Conservation (phyloP, 64 coral and sea anemone species). For the Pachyseris speciosa region DNA sequence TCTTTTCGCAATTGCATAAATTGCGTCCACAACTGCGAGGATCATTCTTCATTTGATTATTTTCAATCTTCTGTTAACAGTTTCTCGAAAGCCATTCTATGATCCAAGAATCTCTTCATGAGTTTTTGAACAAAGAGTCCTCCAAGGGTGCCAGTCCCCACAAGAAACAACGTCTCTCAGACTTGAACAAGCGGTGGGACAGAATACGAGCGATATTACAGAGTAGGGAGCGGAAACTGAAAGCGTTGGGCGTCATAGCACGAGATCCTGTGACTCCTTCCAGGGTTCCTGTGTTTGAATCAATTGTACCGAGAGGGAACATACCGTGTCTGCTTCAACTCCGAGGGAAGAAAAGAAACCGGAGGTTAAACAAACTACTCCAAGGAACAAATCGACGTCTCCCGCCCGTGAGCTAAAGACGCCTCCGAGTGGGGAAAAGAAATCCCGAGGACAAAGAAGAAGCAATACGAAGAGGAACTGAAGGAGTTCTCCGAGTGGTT, state of each 20-base stretch:
- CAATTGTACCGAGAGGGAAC: slow-evolving; percentile 37
- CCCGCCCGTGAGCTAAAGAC: slow-evolving; percentile 51
- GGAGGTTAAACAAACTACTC: neutral
- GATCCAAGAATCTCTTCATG: slow-evolving; percentile 77
- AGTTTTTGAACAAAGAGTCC: slow-evolving; percentile 73
- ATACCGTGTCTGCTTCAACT: slow-evolving; percentile 51
- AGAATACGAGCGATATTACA: slow-evolving; percentile 73
- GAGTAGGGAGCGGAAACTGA: slow-evolving; percentile 77
- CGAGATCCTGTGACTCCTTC: neutral
- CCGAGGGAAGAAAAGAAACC: slow-evolving; percentile 5
- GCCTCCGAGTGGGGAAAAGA: slow-evolving; percentile 56
- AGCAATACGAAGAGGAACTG: slow-evolving; percentile 83
- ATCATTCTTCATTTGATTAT: too few relatives aligned
- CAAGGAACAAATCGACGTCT: slow-evolving; percentile 23
- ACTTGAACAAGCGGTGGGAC: slow-evolving; percentile 78
- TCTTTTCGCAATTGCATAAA: too few relatives aligned
- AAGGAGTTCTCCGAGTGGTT: slow-evolving; percentile 88
- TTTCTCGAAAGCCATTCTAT: slow-evolving; percentile 75
- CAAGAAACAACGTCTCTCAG: slow-evolving; percentile 75
- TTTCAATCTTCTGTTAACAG: slow-evolving; percentile 15
- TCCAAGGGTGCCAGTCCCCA: slow-evolving; percentile 60
- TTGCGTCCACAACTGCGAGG: too few relatives aligned
- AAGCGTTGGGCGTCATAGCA: slow-evolving; percentile 42
- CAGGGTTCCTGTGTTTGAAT: slow-evolving; percentile 21
- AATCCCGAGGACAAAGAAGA: slow-evolving; percentile 80